These are phyloP conservation scores for Arnoldichthys spilopterus DNA, from an alignment of 2,797 vertebrate genomes.

Conservation along the genomic window DNA sequence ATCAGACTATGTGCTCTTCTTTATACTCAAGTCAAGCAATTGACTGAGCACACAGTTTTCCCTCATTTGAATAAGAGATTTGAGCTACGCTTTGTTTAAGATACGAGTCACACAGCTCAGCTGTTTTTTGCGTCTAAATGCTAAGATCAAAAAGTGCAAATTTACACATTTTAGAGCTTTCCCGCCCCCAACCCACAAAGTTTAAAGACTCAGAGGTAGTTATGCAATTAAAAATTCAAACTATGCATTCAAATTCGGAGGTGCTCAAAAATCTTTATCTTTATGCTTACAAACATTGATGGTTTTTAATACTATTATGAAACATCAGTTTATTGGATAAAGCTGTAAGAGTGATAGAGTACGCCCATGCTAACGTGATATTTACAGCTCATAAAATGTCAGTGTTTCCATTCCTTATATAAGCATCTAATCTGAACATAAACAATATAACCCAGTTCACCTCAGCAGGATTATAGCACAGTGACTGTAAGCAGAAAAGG, in stretches of 20 bases:
- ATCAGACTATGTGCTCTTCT: neutral
- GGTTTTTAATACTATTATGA: neutral
- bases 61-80: neutral
- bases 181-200: neutral
- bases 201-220: neutral
- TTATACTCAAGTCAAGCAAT: neutral
- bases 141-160: conserved; percentile 25
- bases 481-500: conserved; percentile 60
- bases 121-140: neutral
- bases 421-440: conserved; percentile 52
- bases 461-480: conserved; percentile 65
- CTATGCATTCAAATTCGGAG: neutral
- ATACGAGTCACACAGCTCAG: conserved; percentile 13
- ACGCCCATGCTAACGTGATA: conserved; percentile 11
- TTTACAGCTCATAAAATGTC: conserved; percentile 27
- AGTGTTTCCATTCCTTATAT: conserved; percentile 32
- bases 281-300: neutral
- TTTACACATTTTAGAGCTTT: neutral
- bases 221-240: too few species aligned
- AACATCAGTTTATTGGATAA: neutral
- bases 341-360: conserved; percentile 2
- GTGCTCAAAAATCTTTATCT: neutral
- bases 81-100: neutral
- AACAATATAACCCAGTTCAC: conserved; percentile 40
- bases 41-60: neutral